Evolutionary conservation across 1,140 invertebrate species (phyloP), one percentile per base, ranked within the genome.

Genomic region (Leptoteleia sp.): DNA sequence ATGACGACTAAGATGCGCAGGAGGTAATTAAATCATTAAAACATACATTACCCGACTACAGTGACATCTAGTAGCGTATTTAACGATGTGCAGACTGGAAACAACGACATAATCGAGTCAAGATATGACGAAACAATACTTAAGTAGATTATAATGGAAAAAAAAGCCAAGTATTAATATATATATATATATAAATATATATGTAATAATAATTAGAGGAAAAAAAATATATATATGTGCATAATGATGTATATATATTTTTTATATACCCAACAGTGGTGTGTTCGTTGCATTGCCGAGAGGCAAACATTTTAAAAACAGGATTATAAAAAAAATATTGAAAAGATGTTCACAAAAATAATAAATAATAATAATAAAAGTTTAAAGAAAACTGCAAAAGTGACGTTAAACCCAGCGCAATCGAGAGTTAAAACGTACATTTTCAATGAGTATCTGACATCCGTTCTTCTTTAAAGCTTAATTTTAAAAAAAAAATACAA

Each of bases 1-100:
- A 85, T 88, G 85, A 83, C 85, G 33, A 84, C 87, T 43, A 88
- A 87, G 82, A 81, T 88, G 82, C 86, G 86, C 77, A 84, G 87
- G 86, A 88, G 87, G 86, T 88, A 88, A 89, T 81, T 86, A 85
- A 85, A 79, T 86, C 82, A 84, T 85, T 86, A 70, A 82, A 82
- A 83, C 54, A 83, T 81, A 85, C 81, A 78, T 85, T 85, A 85
- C 59, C 80, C 77, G n/a, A 83, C 80, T 79, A 77, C 80, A 72
- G 81, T 73, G 83, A 76, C 81, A 80, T 54, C 81, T 82, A 82
- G 77, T 82, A 84, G 80, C 64, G 76, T 80, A 82, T 71, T 82
- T 81, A 68, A 52, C 61, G 50, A 72, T 79, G 61, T 52, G 65
- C 70, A 64, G 80, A 78, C 64, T 83, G 78, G 67, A 76, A 55